Percentiles rank a stretch among this genome's conserved stretches.
Conservation (phyloP, 1,140 invertebrate genomes). For the Zaprionus africanus region DNA sequence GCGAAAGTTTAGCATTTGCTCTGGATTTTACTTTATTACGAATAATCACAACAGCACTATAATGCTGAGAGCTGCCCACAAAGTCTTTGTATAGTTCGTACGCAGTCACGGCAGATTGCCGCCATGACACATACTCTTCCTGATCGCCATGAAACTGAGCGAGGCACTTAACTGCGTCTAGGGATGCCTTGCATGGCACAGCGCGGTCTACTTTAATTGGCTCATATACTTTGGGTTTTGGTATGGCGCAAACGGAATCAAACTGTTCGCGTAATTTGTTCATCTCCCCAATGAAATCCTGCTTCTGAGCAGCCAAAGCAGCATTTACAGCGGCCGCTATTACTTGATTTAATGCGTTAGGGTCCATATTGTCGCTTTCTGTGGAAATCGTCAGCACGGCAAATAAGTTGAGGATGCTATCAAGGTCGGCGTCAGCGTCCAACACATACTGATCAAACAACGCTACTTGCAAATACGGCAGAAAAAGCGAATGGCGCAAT, state of each 20-base stretch:
- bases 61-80: not conserved
- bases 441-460: not conserved
- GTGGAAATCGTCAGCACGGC: not conserved
- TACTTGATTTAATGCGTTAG: not conserved
- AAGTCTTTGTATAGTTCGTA: constrained; percentile 1
- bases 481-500: constrained; percentile 1
- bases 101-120: constrained; percentile 1
- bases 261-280: not conserved
- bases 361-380: not conserved
- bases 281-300: constrained; percentile 1
- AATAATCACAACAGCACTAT: constrained; percentile 1
- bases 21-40: constrained; percentile 1
- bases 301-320: not conserved
- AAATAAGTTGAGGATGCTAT: not conserved
- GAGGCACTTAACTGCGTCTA: constrained; percentile 1
- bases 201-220: not conserved
- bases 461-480: not conserved
- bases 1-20: not conserved
- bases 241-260: constrained; percentile 1
- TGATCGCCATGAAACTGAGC: constrained; percentile 1
- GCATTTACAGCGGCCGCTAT: not conserved
- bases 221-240: not conserved
- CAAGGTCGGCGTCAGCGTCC: too few species aligned
- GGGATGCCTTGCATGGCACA: not conserved
- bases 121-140: not conserved